phyloP scores from a whole-genome alignment of 2,797 vertebrate species.

The Sarcoramphus papa region DNA sequence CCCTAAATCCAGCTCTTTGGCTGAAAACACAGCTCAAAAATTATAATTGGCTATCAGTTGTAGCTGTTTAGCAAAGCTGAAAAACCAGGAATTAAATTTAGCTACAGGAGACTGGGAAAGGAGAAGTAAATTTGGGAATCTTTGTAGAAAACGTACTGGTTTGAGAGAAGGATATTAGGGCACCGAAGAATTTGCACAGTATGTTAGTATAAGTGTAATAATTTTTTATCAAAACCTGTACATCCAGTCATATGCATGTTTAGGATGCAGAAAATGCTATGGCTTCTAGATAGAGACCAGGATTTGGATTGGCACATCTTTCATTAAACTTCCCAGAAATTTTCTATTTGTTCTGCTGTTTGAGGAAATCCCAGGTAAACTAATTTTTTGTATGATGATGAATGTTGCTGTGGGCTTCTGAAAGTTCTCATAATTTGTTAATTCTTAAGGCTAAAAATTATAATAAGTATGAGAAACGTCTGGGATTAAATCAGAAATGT shows the following conservation, averaged over 20 bases:
- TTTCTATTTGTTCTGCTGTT: background rate
- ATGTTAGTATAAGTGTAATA: background rate
- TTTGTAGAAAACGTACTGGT: background rate
- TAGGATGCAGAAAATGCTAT: background rate
- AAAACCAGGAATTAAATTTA: background rate
- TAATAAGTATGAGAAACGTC: background rate
- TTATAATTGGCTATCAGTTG: background rate
- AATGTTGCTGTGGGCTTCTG: background rate
- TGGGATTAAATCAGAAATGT: background rate
- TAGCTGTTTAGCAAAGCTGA: slow-evolving; percentile 7
- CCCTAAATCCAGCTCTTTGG: slow-evolving; percentile 15
- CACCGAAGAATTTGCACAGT: background rate
- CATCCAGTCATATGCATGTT: background rate
- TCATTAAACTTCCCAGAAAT: background rate
- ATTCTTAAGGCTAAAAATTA: background rate
- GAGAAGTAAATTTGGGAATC: background rate
- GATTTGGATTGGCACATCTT: background rate
- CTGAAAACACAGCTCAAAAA: slow-evolving; percentile 5
- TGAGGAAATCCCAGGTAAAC: background rate
- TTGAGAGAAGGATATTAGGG: background rate
- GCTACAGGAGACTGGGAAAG: background rate
- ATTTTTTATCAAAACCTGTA: background rate
- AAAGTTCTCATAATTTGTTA: background rate
- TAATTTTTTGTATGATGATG: background rate
- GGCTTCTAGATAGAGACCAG: background rate